phyloP scores from a whole-genome alignment of 2,888 invertebrate genomes.

The Caenorhabditis parvicauda region DNA sequence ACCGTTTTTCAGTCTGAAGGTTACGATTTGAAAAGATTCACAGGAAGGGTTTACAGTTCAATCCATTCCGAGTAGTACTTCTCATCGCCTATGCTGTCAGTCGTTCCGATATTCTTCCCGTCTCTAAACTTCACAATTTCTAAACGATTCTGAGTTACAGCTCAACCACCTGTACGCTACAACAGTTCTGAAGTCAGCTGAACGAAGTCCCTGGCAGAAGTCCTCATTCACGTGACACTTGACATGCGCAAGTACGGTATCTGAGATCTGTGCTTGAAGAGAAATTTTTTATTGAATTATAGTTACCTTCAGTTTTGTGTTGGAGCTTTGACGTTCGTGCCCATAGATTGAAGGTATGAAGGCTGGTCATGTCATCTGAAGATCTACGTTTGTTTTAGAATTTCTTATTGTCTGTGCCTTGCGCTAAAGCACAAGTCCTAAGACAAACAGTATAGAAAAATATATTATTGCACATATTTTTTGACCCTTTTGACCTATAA shows the following conservation, averaged over 20 bases:
- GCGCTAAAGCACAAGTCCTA: too few relatives aligned
- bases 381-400: background rate
- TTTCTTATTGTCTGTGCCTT: too few relatives aligned
- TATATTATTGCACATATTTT: too few relatives aligned
- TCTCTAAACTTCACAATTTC: slow-evolving; percentile 20
- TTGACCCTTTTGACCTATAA: too few relatives aligned
- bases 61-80: slow-evolving; percentile 51
- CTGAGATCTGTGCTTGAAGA: background rate
- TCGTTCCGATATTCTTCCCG: slow-evolving; percentile 45
- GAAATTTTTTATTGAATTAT: background rate
- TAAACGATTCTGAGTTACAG: background rate
- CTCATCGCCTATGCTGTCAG: slow-evolving; percentile 44
- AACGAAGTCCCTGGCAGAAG: slow-evolving; percentile 39
- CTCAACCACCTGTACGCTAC: slow-evolving; percentile 39
- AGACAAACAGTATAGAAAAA: too few relatives aligned
- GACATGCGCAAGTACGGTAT: slow-evolving; percentile 37
- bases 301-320: background rate
- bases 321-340: slow-evolving; percentile 16
- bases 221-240: slow-evolving; percentile 44
- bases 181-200: slow-evolving; percentile 48
- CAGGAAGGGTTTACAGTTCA: slow-evolving; percentile 26
- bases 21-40: background rate
- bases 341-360: slow-evolving; percentile 48
- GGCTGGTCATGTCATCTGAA: slow-evolving; percentile 31
- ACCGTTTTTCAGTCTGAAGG: slow-evolving; percentile 35